phyloP scores from a whole-genome alignment of 1,140 invertebrate genomes.

The Caenorhabditis remanei region DNA sequence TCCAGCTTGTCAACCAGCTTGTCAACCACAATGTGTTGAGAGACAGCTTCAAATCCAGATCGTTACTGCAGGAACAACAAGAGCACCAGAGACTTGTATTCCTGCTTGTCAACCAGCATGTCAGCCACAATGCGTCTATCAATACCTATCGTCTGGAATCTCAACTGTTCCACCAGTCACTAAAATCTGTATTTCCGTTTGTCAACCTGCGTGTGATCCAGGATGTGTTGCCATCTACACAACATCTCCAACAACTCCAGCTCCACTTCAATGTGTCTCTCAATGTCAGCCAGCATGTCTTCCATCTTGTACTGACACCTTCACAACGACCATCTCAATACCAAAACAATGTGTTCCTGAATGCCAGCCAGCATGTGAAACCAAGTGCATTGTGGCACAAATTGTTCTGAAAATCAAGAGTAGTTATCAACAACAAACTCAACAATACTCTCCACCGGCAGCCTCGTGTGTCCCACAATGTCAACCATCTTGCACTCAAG shows the following conservation, averaged over 20 bases:
- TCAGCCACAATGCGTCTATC: slow-evolving; percentile 53
- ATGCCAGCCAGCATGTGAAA: slow-evolving; percentile 58
- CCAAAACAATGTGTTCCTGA: slow-evolving; percentile 44
- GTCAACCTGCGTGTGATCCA: slow-evolving; percentile 47
- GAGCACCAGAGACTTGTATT: slow-evolving; percentile 20
- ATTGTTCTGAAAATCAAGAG: slow-evolving; percentile 45
- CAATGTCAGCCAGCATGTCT: slow-evolving; percentile 59
- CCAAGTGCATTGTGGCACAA: slow-evolving; percentile 28
- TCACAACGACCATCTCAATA: slow-evolving; percentile 30
- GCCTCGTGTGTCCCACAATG: slow-evolving; percentile 32
- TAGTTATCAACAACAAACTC: slow-evolving; percentile 31
- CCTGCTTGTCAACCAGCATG: slow-evolving; percentile 36
- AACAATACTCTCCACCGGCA: slow-evolving; percentile 1
- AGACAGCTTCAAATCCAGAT: slow-evolving; percentile 26
- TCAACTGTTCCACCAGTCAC: slow-evolving; percentile 40
- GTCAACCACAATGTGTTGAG: slow-evolving; percentile 43
- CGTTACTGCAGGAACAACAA: neutral
- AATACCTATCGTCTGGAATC: slow-evolving; percentile 24
- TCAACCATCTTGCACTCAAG: slow-evolving; percentile 27
- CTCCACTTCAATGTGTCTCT: slow-evolving; percentile 33
- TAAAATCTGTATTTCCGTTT: slow-evolving; percentile 30
- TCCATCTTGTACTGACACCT: slow-evolving; percentile 50
- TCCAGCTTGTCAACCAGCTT: slow-evolving; percentile 44
- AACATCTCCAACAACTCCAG: neutral
- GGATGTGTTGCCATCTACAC: slow-evolving; percentile 34